These are phyloP conservation scores for Xanthia togata DNA, from an alignment of 2,888 invertebrate genomes.

Conservation along the genomic window DNA sequence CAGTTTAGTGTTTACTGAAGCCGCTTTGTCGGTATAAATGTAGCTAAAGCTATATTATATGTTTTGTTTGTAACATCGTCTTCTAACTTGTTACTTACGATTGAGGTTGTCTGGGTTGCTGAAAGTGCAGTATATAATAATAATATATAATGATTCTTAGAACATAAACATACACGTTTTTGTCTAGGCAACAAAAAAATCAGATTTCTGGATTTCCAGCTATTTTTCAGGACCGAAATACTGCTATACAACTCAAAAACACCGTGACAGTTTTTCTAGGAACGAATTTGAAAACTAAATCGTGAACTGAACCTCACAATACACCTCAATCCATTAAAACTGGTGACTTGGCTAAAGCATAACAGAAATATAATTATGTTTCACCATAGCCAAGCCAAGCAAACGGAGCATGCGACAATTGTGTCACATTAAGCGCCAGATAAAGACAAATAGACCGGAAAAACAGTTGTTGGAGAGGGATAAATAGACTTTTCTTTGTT, in stretches of 20 bases:
- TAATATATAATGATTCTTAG: not conserved
- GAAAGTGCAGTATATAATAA: not conserved
- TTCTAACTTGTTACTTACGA: not conserved
- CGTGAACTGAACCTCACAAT: constrained; percentile 47
- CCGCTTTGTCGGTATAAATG: constrained; percentile 40
- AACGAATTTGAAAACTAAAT: constrained; percentile 58
- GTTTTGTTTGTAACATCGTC: constrained; percentile 29
- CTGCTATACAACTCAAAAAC: not conserved
- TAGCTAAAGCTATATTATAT: constrained; percentile 8
- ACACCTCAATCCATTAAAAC: constrained; percentile 63
- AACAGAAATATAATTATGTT: constrained; percentile 74
- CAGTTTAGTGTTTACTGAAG: constrained; percentile 57
- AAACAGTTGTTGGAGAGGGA: constrained; percentile 86
- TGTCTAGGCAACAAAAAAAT: too few relatives aligned
- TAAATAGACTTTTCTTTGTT: constrained; percentile 83
- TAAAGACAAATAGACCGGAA: constrained; percentile 90
- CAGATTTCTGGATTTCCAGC: not conserved
- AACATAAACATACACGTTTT: not conserved
- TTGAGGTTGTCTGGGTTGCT: not conserved
- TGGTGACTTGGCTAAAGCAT: constrained; percentile 66
- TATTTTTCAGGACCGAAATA: not conserved
- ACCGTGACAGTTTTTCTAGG: constrained; percentile 11
- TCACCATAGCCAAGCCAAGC: constrained; percentile 77
- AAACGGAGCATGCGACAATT: constrained; percentile 88
- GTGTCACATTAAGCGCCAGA: constrained; percentile 88